Percentiles rank a stretch among this genome's conserved stretches.
phyloP scores from a whole-genome alignment of 2,888 invertebrate genomes.

The Anarsia innoxiella region DNA sequence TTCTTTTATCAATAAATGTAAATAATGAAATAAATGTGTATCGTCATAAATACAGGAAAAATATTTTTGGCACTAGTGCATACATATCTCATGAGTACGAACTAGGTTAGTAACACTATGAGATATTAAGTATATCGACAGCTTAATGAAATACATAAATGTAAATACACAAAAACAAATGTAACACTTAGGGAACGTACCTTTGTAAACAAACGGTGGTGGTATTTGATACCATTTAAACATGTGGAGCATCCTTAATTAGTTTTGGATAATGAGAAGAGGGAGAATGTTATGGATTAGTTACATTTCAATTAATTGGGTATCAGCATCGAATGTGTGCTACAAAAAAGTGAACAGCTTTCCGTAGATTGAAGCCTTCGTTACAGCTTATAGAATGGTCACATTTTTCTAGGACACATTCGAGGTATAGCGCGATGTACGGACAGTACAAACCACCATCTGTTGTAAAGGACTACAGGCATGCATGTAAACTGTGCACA shows the following conservation, averaged over 20 bases:
- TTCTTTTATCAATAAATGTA: conserved; percentile 20
- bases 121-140: conserved; percentile 32
- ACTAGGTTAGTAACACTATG: conserved; percentile 54
- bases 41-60: no score
- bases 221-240: conserved; percentile 68
- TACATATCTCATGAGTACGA: conserved; percentile 25
- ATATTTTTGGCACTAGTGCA: conserved; percentile 64
- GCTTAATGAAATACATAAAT: conserved; percentile 58
- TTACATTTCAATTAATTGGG: conserved; percentile 55
- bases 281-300: conserved; percentile 76
- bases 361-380: no score
- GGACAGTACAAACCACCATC: conserved; percentile 54
- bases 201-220: conserved; percentile 69
- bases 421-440: conserved; percentile 32
- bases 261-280: conserved; percentile 72
- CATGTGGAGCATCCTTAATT: conserved; percentile 72
- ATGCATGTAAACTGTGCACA: conserved; percentile 59
- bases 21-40: conserved; percentile 16
- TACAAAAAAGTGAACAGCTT: conserved; percentile 51
- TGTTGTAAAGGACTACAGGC: conserved; percentile 56
- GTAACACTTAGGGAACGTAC: conserved; percentile 67
- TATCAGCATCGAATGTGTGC: conserved; percentile 34
- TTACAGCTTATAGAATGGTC: no score
- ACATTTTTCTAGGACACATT: conserved; percentile 47
- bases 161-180: conserved; percentile 48